Base-by-base conservation (phyloP, 2,888 invertebrate species). In the Drosophila picticornis region DNA sequence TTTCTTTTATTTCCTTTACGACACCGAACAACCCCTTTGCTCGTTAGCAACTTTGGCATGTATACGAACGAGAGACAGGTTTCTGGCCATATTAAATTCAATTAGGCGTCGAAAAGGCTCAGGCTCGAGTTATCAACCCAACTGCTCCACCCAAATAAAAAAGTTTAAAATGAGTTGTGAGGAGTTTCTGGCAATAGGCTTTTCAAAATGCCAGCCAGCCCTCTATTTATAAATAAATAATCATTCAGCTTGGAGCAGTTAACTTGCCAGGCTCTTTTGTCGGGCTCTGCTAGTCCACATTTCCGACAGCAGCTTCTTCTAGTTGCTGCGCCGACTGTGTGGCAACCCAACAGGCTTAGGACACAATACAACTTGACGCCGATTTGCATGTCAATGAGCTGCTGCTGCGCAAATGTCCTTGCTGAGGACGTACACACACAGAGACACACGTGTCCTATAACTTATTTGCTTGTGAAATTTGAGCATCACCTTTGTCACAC, bases 401-500 rank as follows among this genome's bases (percentile, higher is more conserved):
- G 51, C 52, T 58, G 51, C 52, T 58, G 29, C 62, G 31, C 48
- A 38, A 52, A 59, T 62, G 34, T 73, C 40, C 50, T 40, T 46
- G 61, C 25, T 46, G 6, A 57, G 19, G 46, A 31, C 56, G 4
- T 25, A 32, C 19, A 27, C 48, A 31, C 36, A 51, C 51, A 36
- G 31, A 46, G 10, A n/a, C n/a, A 36, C 19, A 31, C 64, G 27
- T 34, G 56, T 36, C 36, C 36, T 11, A 51, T 22, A 52, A 36
- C 40, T 66, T 75, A 69, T 74, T 77, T 72, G 69, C 72, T 72
- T 66, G 59, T 43, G 75, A 67, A 80, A 77, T 72, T 72, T 60
- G 71, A 75, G 75, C 53, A 38, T 56, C 69, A 51, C 27, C 27
- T 57, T 55, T 71, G 81, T 66, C 87, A 81, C 87, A 84, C 88